These are phyloP conservation scores for Tarsius wallacei DNA, from an alignment of 2,797 vertebrate species.

Conservation along the genomic window DNA sequence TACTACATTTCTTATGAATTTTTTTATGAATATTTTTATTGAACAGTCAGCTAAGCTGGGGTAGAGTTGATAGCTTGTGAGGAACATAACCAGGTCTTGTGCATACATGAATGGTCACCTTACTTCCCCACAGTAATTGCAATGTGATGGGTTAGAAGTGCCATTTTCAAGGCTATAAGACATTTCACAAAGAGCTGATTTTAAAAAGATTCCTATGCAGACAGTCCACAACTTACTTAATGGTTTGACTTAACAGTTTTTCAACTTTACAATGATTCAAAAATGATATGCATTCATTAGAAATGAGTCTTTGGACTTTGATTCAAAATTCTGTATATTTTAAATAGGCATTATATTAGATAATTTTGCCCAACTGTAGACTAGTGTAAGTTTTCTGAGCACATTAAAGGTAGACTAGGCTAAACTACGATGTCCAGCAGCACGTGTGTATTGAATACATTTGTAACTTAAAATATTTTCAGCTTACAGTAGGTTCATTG, in stretches of 20 bases:
- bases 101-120: not conserved
- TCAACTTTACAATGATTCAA: not conserved
- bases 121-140: not conserved
- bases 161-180: conserved; percentile 39
- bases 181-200: not conserved
- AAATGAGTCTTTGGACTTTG: not conserved
- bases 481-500: not conserved
- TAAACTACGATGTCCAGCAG: not conserved
- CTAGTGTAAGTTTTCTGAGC: not conserved
- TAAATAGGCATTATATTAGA: not conserved
- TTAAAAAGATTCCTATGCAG: not conserved
- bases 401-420: not conserved
- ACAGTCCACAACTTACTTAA: not conserved
- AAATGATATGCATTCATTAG: not conserved
- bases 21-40: not conserved
- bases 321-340: not conserved
- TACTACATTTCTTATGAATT: not conserved
- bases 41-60: not conserved
- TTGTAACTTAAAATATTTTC: not conserved
- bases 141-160: not conserved
- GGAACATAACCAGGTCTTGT: not conserved
- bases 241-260: not conserved
- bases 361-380: not conserved
- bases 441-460: not conserved
- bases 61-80: not conserved